These are phyloP conservation scores for Drosophila ambigua DNA, from an alignment of 1,140 invertebrate genomes.

Conservation along the genomic window DNA sequence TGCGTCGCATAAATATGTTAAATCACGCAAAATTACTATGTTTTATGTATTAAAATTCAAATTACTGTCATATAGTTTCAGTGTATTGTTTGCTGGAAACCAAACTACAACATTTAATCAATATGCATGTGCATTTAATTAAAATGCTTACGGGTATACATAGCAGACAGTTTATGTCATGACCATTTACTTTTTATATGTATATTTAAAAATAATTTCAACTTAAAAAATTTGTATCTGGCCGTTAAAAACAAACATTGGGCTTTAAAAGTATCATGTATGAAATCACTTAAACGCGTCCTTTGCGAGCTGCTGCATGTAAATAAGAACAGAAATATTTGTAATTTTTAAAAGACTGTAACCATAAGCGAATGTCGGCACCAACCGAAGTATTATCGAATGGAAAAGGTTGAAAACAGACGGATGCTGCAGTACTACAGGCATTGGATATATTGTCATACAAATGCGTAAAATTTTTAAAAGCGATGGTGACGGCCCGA, in stretches of 20 bases:
- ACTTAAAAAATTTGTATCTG: constrained; percentile 37
- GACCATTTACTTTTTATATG: constrained; percentile 37
- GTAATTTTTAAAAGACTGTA: too few species aligned
- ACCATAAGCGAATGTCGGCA: too few species aligned
- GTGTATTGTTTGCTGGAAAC: constrained; percentile 63
- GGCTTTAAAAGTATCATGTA: constrained; percentile 49
- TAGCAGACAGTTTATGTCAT: constrained; percentile 49
- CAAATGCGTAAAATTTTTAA: neutral
- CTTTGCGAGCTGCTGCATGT: constrained; percentile 75
- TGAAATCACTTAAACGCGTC: constrained; percentile 75
- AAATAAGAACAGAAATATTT: constrained; percentile 13
- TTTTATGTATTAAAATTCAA: constrained; percentile 37
- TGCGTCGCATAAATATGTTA: constrained; percentile 49
- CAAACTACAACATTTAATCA: constrained; percentile 74
- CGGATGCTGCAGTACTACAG: too few species aligned
- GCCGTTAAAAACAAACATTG: constrained; percentile 53
- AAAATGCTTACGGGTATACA: constrained; percentile 66
- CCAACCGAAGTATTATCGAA: too few species aligned
- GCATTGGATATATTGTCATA: too few species aligned
- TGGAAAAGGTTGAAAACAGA: too few species aligned
- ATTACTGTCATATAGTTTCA: constrained; percentile 42
- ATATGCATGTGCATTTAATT: constrained; percentile 56
- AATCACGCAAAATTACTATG: constrained; percentile 44
- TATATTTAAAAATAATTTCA: constrained; percentile 56
- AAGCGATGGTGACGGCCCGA: neutral